Evolutionary conservation across 1,140 invertebrate genomes (phyloP).

Genomic region (Cecropterus lyciades): DNA sequence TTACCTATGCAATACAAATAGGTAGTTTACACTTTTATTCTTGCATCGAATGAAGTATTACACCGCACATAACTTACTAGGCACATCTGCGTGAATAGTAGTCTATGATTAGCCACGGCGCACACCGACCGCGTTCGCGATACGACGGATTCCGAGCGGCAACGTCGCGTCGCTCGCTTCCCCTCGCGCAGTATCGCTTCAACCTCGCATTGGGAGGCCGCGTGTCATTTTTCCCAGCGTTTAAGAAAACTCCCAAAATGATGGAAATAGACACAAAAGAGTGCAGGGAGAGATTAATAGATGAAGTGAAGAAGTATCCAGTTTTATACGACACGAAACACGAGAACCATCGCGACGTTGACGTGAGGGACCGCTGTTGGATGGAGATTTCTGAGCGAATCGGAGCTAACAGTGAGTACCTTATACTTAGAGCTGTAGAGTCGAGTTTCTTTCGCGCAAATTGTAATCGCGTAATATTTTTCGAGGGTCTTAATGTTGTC

Average conservation of each 20-base stretch:
- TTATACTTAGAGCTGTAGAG: neutral
- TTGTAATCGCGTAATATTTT: constrained; percentile 15
- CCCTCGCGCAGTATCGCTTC: constrained; percentile 71
- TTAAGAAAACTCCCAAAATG: constrained; percentile 37
- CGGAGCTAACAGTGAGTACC: constrained; percentile 69
- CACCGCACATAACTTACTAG: neutral
- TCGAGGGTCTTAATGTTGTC: neutral
- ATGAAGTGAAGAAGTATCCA: constrained; percentile 75
- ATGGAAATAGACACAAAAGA: constrained; percentile 46
- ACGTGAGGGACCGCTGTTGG: constrained; percentile 72
- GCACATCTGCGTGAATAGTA: constrained; percentile 14
- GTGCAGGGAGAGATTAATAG: constrained; percentile 67
- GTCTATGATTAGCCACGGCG: constrained; percentile 52
- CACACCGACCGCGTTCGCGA: constrained; percentile 65
- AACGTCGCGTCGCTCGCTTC: constrained; percentile 64
- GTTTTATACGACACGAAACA: constrained; percentile 72
- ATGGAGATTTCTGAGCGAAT: constrained; percentile 69
- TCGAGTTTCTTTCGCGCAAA: constrained; percentile 30
- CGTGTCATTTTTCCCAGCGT: constrained; percentile 28
- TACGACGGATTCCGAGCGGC: constrained; percentile 55
- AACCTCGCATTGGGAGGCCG: constrained; percentile 61
- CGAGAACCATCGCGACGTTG: constrained; percentile 72
- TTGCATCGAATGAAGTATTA: neutral
- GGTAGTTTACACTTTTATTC: too few species aligned
- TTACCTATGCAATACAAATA: too few species aligned